Base-by-base conservation (phyloP, 1,140 invertebrate species). In the Leptinotarsa defecta region DNA sequence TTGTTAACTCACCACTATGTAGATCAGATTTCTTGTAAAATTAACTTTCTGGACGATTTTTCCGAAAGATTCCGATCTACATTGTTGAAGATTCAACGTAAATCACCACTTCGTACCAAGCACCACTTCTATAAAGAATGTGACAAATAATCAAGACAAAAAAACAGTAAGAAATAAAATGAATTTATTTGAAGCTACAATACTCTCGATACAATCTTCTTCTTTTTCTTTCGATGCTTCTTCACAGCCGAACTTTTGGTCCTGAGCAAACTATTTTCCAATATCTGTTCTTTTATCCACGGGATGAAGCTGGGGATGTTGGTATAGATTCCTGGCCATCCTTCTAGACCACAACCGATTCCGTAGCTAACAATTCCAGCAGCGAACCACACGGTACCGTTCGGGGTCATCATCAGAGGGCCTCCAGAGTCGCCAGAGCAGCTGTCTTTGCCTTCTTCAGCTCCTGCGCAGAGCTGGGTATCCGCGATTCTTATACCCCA, bases 291-390 rank as follows among this genome's bases (percentile, higher is more conserved):
- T 48, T 75, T 68, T 19, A 80, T 76, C 90, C 90, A 91, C 4
- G 86, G 79, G 15, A 87, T 71, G 76, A 90, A 91, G 68, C 86
- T 80, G 65, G 83, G 85, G 6, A 91, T 87, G 77, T 87, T 89
- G 3, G 90, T 91, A 78, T 92, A 92, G 6, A 92, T 87, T 3
- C 89, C 90, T 0, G 90, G 90, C 19, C 88, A 83, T 69, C 87
- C 86, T 48, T 86, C 81, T 2, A 84, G 76, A 0, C 89, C 90
- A 80, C 91, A 92, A 0, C 84, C 85, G 0, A 88, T 85, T 8
- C 91, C 91, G 82, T 89, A 91, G 78, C 90, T 91, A 6, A 91
- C 90, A 4, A 92, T 83, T 8, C 91, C 91, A n/a, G 81, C 80
- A 52, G 81, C 81, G 71, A 78, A 84, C 79, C 82, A 83, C 1